Conservation (phyloP, 1,140 invertebrate genomes). For the Apis florea region DNA sequence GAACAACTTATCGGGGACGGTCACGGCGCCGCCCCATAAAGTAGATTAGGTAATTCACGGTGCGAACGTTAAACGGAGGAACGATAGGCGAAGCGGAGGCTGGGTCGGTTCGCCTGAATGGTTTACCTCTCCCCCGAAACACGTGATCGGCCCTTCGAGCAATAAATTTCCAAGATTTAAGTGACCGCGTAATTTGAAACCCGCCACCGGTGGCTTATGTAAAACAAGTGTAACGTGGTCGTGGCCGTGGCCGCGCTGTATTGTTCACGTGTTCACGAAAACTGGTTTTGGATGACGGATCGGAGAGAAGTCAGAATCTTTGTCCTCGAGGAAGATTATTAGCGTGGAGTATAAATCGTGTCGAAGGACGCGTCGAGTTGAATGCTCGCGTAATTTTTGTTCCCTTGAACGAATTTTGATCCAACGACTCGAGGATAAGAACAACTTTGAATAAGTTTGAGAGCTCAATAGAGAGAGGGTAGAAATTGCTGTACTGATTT, state of each 20-base stretch:
- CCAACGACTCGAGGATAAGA: too few relatives aligned
- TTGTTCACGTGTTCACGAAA: neutral
- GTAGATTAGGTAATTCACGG: constrained; percentile 67
- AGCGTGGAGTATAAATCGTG: neutral
- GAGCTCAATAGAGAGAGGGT: too few relatives aligned
- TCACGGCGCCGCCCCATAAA: constrained; percentile 56
- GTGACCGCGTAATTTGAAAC: constrained; percentile 58
- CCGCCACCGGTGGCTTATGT: constrained; percentile 3
- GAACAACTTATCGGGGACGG: constrained; percentile 57
- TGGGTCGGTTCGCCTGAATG: neutral
- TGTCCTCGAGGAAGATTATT: neutral
- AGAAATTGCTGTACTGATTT: too few relatives aligned
- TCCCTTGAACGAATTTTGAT: too few relatives aligned
- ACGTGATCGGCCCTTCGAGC: constrained; percentile 32
- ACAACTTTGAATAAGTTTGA: too few relatives aligned
- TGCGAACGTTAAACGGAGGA: constrained; percentile 58
- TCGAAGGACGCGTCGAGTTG: too few relatives aligned
- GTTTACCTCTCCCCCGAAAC: constrained; percentile 28
- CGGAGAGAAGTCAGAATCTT: neutral
- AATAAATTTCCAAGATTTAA: constrained; percentile 63
- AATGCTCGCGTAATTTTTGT: too few relatives aligned
- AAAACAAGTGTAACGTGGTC: constrained; percentile 38
- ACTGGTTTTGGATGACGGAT: neutral
- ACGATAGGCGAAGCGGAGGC: constrained; percentile 22
- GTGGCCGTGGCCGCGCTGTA: neutral